Conservation (phyloP, 1,140 invertebrate genomes). For the Aphelinus atriplicis region DNA sequence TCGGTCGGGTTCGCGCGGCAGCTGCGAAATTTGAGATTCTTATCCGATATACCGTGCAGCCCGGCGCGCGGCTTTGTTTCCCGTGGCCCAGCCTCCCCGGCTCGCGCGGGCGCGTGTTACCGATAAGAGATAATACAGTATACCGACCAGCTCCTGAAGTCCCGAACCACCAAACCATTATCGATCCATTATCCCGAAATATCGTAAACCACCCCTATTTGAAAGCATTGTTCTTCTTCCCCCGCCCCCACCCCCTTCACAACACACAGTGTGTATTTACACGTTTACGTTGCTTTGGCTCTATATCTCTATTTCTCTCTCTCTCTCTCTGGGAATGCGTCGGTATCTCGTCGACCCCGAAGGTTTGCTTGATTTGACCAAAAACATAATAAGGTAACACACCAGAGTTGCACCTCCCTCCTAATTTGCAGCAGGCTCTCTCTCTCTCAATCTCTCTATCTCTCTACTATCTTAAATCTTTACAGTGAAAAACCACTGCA, state of each 20-base stretch:
- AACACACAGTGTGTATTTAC: constrained; percentile 66
- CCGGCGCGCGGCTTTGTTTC: too few relatives aligned
- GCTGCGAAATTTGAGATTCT: too few relatives aligned
- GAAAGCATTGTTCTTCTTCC: constrained; percentile 8
- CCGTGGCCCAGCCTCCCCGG: too few relatives aligned
- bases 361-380: constrained; percentile 69
- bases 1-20: too few relatives aligned
- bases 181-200: constrained; percentile 27
- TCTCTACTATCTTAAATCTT: constrained; percentile 15
- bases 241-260: constrained; percentile 40
- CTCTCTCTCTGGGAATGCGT: constrained; percentile 66
- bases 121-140: too few relatives aligned
- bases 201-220: constrained; percentile 21
- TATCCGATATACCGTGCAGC: too few relatives aligned
- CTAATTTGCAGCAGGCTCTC: constrained; percentile 43
- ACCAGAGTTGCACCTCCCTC: constrained; percentile 63
- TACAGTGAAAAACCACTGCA: too few relatives aligned
- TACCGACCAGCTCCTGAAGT: too few relatives aligned
- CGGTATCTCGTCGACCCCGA: constrained; percentile 68
- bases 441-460: constrained; percentile 6
- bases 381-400: constrained; percentile 63
- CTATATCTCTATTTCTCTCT: constrained; percentile 47
- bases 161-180: neutral
- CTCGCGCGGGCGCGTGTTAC: too few relatives aligned
- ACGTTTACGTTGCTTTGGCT: constrained; percentile 70